Evolutionary conservation across 2,113 vertebrate genomes (phyloP), one percentile per base, ranked within the genome.

Genomic region (Microtus ochrogaster): DNA sequence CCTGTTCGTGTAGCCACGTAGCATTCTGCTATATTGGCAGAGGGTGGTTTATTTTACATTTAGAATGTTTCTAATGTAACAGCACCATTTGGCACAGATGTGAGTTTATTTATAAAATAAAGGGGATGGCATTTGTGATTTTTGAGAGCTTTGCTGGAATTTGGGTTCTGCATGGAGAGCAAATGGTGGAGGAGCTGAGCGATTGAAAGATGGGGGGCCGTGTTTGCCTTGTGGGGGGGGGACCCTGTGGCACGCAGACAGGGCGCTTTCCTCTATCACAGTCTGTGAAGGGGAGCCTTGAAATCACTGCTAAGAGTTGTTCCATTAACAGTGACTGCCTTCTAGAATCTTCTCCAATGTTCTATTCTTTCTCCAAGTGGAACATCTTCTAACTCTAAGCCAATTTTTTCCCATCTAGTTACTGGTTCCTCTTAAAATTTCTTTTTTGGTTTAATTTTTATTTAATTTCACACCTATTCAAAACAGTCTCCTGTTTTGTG

Each of bases 51-150:
- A 89, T 41, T 86, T 61, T n/a, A 41, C 33, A n/a, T 77, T 72
- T 49, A 84, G 17, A 19, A 36, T 33, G 9, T 96, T 86, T 94
- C 55, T 24, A 30, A 5, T 26, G 28, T 16, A n/a, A 73, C 3
- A 13, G 52, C 13, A 68, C 96, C 96, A 92, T 93, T 92, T 95
- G 96, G 90, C 82, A 81, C 90, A 55, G 5, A 24, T 91, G 90
- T 70, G 77, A 39, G 77, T 94, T 97, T 97, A 92, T 96, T 96
- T 96, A 83, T 94, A 89, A 95, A 95, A 92, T 92, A 94, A 96
- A 96, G 41, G 72, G 96, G 12, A 94, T 19, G 33, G 1, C 58
- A 44, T 90, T 82, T 95, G 93, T 66, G 70, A 73, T 79, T 94
- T 70, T 95, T 92, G 87, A 84, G 89, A 30, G 76, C 61, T 86